Conservation (phyloP, 2,797 vertebrate species). For the Enteromius radiatus region DNA sequence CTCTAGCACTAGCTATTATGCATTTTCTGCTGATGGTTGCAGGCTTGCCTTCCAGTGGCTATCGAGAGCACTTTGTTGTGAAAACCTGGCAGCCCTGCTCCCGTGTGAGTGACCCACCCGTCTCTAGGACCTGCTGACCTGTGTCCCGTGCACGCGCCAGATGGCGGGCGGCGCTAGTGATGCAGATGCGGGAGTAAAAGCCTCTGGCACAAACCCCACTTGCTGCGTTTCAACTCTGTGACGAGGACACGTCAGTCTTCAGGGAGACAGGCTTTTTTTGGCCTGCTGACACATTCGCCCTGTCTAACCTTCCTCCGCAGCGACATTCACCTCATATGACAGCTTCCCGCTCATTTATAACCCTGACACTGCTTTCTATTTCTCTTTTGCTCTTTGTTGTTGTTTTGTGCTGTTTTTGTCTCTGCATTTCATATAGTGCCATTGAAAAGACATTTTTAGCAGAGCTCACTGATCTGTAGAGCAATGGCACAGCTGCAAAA, state of each 20-base stretch:
- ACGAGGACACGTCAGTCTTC: constrained; percentile 66
- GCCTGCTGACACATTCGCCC: constrained; percentile 26
- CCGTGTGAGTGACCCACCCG: neutral
- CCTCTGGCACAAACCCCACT: constrained; percentile 47
- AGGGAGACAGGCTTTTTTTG: constrained; percentile 52
- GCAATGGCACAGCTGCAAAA: neutral
- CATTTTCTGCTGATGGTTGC: neutral
- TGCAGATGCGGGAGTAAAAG: constrained; percentile 17
- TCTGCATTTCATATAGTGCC: neutral
- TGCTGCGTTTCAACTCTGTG: constrained; percentile 65
- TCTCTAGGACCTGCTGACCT: neutral
- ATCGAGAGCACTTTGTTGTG: neutral
- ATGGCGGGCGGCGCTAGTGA: constrained; percentile 39
- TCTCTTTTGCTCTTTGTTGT: neutral
- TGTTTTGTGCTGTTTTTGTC: neutral
- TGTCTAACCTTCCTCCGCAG: neutral
- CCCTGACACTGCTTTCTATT: constrained; percentile 37
- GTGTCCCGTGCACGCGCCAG: constrained; percentile 40
- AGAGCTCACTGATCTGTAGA: neutral
- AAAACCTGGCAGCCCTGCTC: neutral
- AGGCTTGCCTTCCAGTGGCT: neutral
- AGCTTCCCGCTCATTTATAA: constrained; percentile 13
- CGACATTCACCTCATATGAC: neutral
- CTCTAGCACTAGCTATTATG: neutral
- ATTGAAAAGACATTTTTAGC: neutral